Conservation (phyloP, 2,888 invertebrate species). For the Baccha elongata region DNA sequence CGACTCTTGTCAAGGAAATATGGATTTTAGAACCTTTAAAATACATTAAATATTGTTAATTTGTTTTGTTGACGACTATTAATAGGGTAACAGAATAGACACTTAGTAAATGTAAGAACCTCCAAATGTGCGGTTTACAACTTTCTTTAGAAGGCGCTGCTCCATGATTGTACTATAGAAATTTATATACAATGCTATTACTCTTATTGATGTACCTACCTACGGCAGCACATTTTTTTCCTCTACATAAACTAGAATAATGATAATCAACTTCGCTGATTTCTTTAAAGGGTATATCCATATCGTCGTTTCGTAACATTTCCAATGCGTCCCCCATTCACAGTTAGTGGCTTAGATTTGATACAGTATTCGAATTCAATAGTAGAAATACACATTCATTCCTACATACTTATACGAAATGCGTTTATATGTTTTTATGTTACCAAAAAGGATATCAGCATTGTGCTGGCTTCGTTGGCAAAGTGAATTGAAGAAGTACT, state of each 20-base stretch:
- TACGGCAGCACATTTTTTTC: constrained; percentile 44
- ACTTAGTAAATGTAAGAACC: too few relatives aligned
- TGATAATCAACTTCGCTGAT: constrained; percentile 40
- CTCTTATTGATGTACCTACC: too few relatives aligned
- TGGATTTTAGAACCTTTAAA: too few relatives aligned
- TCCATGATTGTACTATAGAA: too few relatives aligned
- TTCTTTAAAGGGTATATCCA: constrained; percentile 29
- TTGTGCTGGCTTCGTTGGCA: constrained; percentile 66
- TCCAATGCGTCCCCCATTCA: constrained; percentile 17
- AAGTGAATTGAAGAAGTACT: constrained; percentile 73
- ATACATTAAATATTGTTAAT: too few relatives aligned
- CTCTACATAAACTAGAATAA: constrained; percentile 9
- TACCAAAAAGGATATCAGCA: constrained; percentile 64
- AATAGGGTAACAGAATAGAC: too few relatives aligned
- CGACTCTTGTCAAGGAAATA: too few relatives aligned
- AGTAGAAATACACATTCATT: background rate
- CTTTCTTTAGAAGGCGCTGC: too few relatives aligned
- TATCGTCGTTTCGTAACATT: constrained; percentile 38
- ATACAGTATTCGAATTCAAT: constrained; percentile 16
- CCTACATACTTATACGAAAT: background rate
- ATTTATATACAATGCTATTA: too few relatives aligned
- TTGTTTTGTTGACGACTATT: too few relatives aligned
- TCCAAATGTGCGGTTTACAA: too few relatives aligned
- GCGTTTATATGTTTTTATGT: constrained; percentile 57
- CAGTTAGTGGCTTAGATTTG: constrained; percentile 54